These are phyloP conservation scores for Laterallus jamaicensis DNA, from an alignment of 2,113 vertebrate species.

Conservation along the genomic window DNA sequence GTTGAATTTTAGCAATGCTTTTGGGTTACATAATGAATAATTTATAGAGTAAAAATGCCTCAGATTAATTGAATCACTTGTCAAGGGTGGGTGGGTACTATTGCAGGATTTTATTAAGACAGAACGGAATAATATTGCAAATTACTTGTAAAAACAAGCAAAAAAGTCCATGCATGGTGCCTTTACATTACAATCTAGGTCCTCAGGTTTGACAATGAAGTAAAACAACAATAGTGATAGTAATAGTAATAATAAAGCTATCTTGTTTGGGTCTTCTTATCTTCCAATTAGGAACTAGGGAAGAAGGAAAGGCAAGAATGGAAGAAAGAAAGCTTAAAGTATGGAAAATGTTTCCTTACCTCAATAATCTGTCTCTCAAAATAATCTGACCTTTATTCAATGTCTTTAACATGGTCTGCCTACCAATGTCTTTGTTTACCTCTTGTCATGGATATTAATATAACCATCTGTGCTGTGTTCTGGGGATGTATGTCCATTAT, in stretches of 20 bases:
- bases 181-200: background rate
- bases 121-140: background rate
- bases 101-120: background rate
- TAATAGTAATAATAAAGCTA: background rate
- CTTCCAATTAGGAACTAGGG: background rate
- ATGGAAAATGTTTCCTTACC: background rate
- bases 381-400: background rate
- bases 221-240: background rate
- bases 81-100: background rate
- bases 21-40: background rate
- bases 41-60: background rate
- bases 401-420: background rate
- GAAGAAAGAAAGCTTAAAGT: background rate
- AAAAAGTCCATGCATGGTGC: fast-evolving
- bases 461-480: background rate
- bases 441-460: background rate
- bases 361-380: background rate
- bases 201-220: background rate
- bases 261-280: background rate
- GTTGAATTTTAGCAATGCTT: background rate
- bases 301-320: background rate
- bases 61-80: background rate
- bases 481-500: background rate
- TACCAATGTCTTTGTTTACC: background rate
- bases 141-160: background rate